Conservation (phyloP, 2,888 invertebrate species). For the Oscheius onirici region DNA sequence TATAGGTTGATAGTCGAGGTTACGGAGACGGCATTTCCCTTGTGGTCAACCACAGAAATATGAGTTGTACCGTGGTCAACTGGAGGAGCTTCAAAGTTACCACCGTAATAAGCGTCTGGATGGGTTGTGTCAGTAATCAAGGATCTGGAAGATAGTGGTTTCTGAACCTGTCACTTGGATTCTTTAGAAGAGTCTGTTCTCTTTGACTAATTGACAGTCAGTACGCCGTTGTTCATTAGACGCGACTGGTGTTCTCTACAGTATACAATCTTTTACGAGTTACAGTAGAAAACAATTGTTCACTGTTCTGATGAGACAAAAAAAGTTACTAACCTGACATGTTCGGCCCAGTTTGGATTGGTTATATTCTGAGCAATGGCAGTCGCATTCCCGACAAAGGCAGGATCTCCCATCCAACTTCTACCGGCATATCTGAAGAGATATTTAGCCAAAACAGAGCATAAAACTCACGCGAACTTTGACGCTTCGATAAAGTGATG, state of each 20-base stretch:
- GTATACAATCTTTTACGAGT: no score
- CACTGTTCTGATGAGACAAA: no score
- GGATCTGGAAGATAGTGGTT: slow-evolving; percentile 35
- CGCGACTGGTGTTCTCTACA: no score
- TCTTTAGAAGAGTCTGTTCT: background rate
- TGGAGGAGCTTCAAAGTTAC: slow-evolving; percentile 65
- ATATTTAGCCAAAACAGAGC: background rate
- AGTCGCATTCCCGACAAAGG: slow-evolving; percentile 74
- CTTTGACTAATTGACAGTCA: no score
- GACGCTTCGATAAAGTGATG: slow-evolving; percentile 88
- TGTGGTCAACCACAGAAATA: slow-evolving; percentile 80
- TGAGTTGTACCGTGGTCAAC: slow-evolving; percentile 88
- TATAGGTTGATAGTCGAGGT: slow-evolving; percentile 88
- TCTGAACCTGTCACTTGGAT: no score
- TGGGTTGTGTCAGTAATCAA: slow-evolving; percentile 63
- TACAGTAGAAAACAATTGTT: no score
- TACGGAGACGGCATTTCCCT: slow-evolving; percentile 90
- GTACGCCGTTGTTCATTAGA: no score
- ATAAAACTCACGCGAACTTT: slow-evolving; percentile 82
- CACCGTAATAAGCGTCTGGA: slow-evolving; percentile 67
- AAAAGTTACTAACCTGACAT: slow-evolving; percentile 41
- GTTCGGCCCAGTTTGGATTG: slow-evolving; percentile 58
- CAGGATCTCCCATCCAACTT: slow-evolving; percentile 78
- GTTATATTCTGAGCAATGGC: slow-evolving; percentile 64
- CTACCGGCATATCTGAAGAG: slow-evolving; percentile 41